A percentile compares a stretch with the other conserved stretches of the same genome.
phyloP scores from a whole-genome alignment of 2,888 invertebrate species.

The Drosophila fulvimacula region DNA sequence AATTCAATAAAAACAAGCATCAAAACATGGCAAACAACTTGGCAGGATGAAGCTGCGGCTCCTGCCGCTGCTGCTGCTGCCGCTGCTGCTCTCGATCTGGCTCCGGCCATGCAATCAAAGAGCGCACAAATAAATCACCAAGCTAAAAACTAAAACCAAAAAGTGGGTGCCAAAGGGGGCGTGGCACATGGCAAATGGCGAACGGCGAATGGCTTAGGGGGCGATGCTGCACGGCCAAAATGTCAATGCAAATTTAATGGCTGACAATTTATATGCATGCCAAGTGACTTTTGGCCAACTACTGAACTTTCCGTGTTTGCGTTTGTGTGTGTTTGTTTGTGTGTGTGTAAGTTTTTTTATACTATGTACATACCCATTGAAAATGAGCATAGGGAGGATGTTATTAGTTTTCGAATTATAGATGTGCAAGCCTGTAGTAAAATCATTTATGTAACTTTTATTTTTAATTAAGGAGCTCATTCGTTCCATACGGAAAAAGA shows the following conservation, averaged over 20 bases:
- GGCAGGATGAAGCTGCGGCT: conserved; percentile 30
- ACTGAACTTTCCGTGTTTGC: conserved; percentile 66
- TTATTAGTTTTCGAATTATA: not conserved
- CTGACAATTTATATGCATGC: conserved; percentile 80
- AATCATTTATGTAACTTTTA: conserved; percentile 1
- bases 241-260: conserved; percentile 81
- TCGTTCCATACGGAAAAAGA: not conserved
- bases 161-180: conserved; percentile 4
- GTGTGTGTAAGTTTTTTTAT: conserved; percentile 11
- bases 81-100: conserved; percentile 12
- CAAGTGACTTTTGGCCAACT: conserved; percentile 80
- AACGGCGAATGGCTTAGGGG: not conserved
- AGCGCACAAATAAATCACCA: conserved; percentile 75
- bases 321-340: not conserved
- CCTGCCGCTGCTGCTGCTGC: conserved; percentile 12
- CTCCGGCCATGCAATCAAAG: conserved; percentile 70
- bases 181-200: conserved; percentile 4
- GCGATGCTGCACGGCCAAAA: conserved; percentile 64
- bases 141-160: conserved; percentile 68
- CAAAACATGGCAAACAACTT: conserved; percentile 70
- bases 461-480: not conserved
- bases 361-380: conserved; percentile 9
- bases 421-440: not conserved
- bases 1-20: conserved; percentile 78
- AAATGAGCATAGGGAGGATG: not conserved